Conservation (phyloP, 2,113 vertebrate species). For the Perca fluviatilis region DNA sequence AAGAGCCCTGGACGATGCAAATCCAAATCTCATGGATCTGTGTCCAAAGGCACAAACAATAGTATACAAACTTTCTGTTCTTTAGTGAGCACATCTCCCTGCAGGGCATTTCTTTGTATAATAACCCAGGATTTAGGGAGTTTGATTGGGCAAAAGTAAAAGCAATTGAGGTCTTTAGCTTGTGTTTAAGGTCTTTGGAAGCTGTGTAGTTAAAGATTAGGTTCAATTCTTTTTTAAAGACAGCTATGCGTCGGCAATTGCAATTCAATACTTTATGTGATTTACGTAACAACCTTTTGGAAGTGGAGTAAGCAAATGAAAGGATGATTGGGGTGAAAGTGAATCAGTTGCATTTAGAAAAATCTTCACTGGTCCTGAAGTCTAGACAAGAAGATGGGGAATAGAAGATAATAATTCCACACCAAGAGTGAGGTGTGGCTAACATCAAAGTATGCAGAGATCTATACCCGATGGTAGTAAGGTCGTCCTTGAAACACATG, state of each 20-base stretch:
- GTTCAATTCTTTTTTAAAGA: constrained; percentile 43
- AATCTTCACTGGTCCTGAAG: constrained; percentile 46
- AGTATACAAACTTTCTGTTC: constrained; percentile 21
- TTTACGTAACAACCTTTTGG: constrained; percentile 43
- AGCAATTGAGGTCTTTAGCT: constrained; percentile 26
- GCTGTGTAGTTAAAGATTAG: constrained; percentile 45
- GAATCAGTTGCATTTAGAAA: constrained; percentile 34
- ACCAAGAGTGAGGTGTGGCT: constrained; percentile 30
- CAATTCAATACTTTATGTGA: constrained; percentile 48
- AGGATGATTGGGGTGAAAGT: constrained; percentile 56
- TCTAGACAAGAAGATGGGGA: constrained; percentile 42
- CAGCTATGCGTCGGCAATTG: constrained; percentile 29
- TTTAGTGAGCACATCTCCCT: background rate
- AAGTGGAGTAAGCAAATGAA: constrained; percentile 40
- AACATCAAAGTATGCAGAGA: constrained; percentile 57
- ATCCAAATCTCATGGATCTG: constrained; percentile 36
- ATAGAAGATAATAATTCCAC: constrained; percentile 38
- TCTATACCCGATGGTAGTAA: constrained; percentile 11
- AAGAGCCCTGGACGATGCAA: background rate
- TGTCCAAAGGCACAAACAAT: constrained; percentile 22
- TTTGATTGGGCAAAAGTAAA: constrained; percentile 39
- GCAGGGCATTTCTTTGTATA: constrained; percentile 2
- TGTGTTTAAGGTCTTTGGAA: constrained; percentile 56
- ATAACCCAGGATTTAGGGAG: constrained; percentile 17
- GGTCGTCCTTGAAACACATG: constrained; percentile 48